Evolutionary conservation across 2,888 invertebrate species (phyloP), one percentile per base, ranked within the genome.

Genomic region (Pocota personata): DNA sequence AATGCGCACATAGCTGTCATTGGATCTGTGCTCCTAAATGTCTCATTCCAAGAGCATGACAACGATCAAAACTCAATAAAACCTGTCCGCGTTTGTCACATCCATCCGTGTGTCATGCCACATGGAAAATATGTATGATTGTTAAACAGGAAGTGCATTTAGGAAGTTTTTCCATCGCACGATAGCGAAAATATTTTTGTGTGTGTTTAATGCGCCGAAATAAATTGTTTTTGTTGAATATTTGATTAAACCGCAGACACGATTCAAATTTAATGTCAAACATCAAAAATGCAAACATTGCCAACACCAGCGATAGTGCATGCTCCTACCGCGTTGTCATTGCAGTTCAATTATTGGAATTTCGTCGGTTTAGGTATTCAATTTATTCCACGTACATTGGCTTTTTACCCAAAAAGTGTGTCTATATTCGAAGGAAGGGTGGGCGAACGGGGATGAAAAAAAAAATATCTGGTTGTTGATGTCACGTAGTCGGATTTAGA

Each of bases 191-290:
- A n/a, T n/a, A 21, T 21, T 16, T 48, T 48, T 30, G 60, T 35
- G 7, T 24, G 24, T 24, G 24, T 4, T 4, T 75, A 76, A 82
- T 69, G 48, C 37, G 21, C 76, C 57, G 48, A 82, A 82, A 64
- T 82, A 82, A 82, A 82, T 82, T 71, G 82, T n/a, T n/a, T 58
- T 66, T 50, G 64, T 67, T 43, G 57, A 27, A 30, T 73, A 83
- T 83, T 72, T 83, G 78, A 78, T 83, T 73, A 78, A 83, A 83
- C 83, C 83, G 72, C 83, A 83, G 21, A 78, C 83, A 83, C 78
- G 78, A 67, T 67, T 83, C 72, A 78, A 82, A 78, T 78, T 83
- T 78, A 78, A 83, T 83, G 78, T 78, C 83, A 78, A 83, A 82
- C 77, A 83, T 83, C 83, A 78, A 73, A 73, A 83, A 83, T 72